Conservation (phyloP, 2,797 vertebrate species). For the Adelosebastes latens region DNA sequence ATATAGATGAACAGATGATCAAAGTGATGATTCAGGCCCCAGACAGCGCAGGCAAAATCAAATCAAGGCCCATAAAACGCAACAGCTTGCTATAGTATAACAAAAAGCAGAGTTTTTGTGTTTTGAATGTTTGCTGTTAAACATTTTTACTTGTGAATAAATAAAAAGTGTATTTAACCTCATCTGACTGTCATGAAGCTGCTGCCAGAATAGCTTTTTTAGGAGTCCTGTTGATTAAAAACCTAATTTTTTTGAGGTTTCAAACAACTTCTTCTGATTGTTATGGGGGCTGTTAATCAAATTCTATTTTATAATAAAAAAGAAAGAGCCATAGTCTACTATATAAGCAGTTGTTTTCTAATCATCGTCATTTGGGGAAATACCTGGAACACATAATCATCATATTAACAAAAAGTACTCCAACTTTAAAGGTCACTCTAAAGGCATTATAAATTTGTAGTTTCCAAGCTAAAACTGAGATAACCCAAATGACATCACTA, state of each 20-base stretch:
- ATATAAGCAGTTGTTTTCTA: background rate
- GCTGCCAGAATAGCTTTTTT: conserved; percentile 12
- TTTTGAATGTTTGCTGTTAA: conserved; percentile 70
- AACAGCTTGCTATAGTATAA: conserved; percentile 65
- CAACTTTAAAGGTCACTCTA: background rate
- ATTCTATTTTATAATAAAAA: background rate
- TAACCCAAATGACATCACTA: no score
- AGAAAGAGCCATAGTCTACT: background rate
- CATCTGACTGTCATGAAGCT: conserved; percentile 29
- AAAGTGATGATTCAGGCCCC: conserved; percentile 28
- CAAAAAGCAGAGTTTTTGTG: conserved; percentile 60
- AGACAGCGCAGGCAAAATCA: conserved; percentile 25
- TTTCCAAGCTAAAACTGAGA: no score
- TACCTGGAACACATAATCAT: background rate
- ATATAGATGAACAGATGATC: conserved; percentile 13
- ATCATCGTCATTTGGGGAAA: background rate
- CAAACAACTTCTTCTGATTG: background rate
- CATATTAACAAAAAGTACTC: background rate
- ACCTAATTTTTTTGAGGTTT: background rate
- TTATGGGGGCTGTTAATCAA: background rate
- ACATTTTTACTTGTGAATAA: conserved; percentile 78
- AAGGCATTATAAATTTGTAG: background rate
- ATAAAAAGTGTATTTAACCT: conserved; percentile 75
- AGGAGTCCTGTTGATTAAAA: background rate
- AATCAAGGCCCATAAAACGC: conserved; percentile 45